Percentiles rank a stretch among this genome's conserved stretches.
Conservation (phyloP, 2,888 invertebrate species). For the Theretra japonica region DNA sequence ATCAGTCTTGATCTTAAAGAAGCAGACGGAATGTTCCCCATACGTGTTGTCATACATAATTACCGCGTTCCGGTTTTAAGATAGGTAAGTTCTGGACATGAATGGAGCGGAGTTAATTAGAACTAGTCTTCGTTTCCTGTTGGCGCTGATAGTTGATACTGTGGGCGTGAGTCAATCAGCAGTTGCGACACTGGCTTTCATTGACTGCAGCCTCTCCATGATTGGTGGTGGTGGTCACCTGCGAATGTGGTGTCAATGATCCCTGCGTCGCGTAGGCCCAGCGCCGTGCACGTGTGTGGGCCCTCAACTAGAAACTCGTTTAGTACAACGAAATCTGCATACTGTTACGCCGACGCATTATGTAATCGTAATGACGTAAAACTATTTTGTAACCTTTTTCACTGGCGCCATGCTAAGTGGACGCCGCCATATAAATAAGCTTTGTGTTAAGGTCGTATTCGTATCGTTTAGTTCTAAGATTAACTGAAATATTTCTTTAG, state of each 20-base stretch:
- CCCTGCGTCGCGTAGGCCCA: conserved; percentile 46
- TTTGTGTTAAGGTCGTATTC: background rate
- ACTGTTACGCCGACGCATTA: conserved; percentile 41
- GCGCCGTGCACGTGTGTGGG: conserved; percentile 51
- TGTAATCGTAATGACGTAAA: conserved; percentile 29
- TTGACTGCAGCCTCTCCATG: conserved; percentile 25
- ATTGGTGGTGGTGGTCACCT: conserved; percentile 48
- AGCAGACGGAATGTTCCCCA: conserved; percentile 12
- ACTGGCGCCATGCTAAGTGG: conserved; percentile 18
- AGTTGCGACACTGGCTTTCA: conserved; percentile 23
- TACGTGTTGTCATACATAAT: conserved; percentile 19
- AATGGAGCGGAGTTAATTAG: conserved; percentile 24
- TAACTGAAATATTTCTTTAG: background rate
- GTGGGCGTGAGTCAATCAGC: conserved; percentile 20
- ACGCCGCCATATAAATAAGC: background rate
- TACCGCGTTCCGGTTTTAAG: conserved; percentile 23
- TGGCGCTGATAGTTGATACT: background rate
- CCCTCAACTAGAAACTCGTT: conserved; percentile 52
- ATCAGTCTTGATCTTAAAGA: conserved; percentile 4
- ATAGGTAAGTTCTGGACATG: conserved; percentile 26
- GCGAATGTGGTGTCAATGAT: conserved; percentile 57
- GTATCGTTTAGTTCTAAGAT: background rate
- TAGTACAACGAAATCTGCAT: conserved; percentile 53
- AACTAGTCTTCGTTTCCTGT: conserved; percentile 23
- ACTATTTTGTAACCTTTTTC: conserved; percentile 22